These are phyloP conservation scores for Catharus ustulatus DNA, from an alignment of 2,797 vertebrate species.

Conservation along the genomic window DNA sequence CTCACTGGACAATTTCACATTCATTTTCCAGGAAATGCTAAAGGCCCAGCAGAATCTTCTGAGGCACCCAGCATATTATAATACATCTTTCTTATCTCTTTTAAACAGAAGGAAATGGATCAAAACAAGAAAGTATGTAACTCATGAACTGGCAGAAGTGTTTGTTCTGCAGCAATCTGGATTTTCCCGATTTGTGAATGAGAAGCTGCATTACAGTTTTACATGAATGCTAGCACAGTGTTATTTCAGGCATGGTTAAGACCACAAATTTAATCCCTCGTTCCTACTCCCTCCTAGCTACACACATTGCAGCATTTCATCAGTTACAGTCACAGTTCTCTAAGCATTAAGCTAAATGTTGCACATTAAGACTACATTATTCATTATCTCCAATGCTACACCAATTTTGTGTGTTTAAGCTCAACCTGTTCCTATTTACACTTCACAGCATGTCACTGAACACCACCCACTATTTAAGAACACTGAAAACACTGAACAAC, in stretches of 20 bases:
- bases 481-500: background rate
- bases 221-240: background rate
- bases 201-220: background rate
- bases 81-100: slow-evolving; percentile 7
- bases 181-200: background rate
- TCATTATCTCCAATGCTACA: background rate
- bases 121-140: background rate
- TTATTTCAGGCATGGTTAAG: background rate
- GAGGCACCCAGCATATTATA: background rate
- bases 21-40: slow-evolving; percentile 1
- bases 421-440: background rate
- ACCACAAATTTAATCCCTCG: background rate
- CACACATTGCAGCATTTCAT: background rate
- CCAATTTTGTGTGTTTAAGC: background rate
- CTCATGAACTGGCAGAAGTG: background rate
- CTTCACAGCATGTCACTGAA: background rate
- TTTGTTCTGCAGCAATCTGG: background rate
- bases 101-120: slow-evolving; percentile 19
- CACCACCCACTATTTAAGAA: background rate
- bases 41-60: background rate
- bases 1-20: accelerated
- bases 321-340: background rate
- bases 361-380: background rate
- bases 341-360: background rate
- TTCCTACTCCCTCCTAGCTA: background rate